Conservation (phyloP, 2,888 invertebrate genomes). For the Tetragnatha montana region DNA sequence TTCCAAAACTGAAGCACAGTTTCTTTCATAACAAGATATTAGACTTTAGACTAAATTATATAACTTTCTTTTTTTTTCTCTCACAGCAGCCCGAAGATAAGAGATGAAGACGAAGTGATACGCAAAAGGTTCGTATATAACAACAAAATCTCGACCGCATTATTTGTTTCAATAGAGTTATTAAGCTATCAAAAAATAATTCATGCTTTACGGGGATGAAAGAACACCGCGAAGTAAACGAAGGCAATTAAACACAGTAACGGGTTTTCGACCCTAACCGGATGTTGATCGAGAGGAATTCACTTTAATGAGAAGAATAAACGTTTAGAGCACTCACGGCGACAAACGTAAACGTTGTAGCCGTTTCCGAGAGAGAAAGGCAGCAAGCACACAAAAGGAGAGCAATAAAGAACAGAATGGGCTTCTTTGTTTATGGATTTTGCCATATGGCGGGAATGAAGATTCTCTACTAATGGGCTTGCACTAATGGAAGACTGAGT, state of each 20-base stretch:
- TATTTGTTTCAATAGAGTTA: not conserved
- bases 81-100: constrained; percentile 57
- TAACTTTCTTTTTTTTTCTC: not conserved
- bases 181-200: not conserved
- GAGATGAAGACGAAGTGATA: constrained; percentile 50
- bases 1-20: no score
- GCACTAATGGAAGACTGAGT: not conserved
- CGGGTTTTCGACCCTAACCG: not conserved
- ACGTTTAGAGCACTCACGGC: constrained; percentile 11
- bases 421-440: constrained; percentile 10
- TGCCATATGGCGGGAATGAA: not conserved
- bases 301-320: constrained; percentile 8
- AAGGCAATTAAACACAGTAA: not conserved
- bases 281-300: not conserved
- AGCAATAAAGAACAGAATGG: constrained; percentile 8
- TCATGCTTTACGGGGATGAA: not conserved
- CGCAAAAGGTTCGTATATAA: constrained; percentile 7
- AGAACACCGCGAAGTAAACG: not conserved
- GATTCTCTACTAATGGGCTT: not conserved
- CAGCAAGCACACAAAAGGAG: not conserved
- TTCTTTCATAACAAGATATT: no score
- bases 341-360: constrained; percentile 40
- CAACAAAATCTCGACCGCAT: not conserved
- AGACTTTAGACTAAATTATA: no score
- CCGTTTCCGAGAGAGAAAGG: not conserved